Conservation (phyloP, 1,140 invertebrate species). For the Asbolus verrucosus region DNA sequence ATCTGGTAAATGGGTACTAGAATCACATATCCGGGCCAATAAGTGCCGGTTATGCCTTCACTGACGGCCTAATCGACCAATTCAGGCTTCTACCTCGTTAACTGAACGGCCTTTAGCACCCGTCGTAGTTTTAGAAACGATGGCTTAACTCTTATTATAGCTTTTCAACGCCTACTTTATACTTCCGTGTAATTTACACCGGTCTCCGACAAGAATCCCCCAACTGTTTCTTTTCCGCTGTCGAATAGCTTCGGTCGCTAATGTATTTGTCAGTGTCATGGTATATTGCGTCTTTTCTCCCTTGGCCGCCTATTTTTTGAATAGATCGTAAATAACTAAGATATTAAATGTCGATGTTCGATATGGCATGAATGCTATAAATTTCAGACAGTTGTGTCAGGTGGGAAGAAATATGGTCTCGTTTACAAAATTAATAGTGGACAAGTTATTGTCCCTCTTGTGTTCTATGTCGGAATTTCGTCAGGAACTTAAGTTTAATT, state of each 20-base stretch:
- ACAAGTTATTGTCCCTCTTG: constrained; percentile 15
- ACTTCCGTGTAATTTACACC: constrained; percentile 23
- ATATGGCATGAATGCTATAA: constrained; percentile 39
- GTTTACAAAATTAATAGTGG: constrained; percentile 35
- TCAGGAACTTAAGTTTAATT: not conserved
- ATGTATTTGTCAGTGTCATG: constrained; percentile 40
- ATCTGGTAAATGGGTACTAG: not conserved
- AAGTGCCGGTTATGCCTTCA: constrained; percentile 24
- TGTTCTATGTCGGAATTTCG: not conserved
- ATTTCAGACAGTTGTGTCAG: constrained; percentile 16
- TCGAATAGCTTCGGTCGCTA: not conserved
- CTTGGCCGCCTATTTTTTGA: constrained; percentile 13
- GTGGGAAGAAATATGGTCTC: constrained; percentile 30
- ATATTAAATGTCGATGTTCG: constrained; percentile 43
- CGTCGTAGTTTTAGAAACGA: constrained; percentile 15
- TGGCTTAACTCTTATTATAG: constrained; percentile 31
- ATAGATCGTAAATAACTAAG: constrained; percentile 41
- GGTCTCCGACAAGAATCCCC: constrained; percentile 4
- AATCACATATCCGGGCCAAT: constrained; percentile 6
- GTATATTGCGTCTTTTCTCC: constrained; percentile 27
- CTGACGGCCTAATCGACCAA: constrained; percentile 22
- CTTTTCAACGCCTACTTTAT: constrained; percentile 18
- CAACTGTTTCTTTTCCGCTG: no score
- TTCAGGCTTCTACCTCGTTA: constrained; percentile 26
- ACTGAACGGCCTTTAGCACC: constrained; percentile 34